Evolutionary conservation across 2,797 vertebrate genomes (phyloP), one percentile per base, ranked within the genome.

Genomic region (Falco rusticolus): DNA sequence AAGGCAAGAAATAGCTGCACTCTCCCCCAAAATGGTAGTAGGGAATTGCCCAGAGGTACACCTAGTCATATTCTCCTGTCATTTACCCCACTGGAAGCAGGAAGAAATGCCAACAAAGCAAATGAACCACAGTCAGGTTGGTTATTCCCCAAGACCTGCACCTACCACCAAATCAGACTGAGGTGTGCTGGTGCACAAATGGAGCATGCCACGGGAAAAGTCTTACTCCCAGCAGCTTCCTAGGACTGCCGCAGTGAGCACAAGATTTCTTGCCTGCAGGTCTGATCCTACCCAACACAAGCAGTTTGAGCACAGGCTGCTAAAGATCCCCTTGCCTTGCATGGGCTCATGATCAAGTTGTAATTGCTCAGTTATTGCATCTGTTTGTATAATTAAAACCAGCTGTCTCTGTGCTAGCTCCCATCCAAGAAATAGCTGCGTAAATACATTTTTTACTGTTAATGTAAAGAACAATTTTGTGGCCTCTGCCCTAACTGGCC

Each of bases 401-500:
- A 94, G 89, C 93, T 95, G 92, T 71, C 61, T 33, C 78, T 86
- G 53, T 68, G 22, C 3, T 11, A 90, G 82, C 31, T 85, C 59
- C 50, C 69, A 92, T 81, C 92, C 78, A 85, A 89, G 78, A 96
- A 92, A 95, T 41, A 92, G 72, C 93, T 91, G 82, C 2, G 26
- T 72, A 97, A 93, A 96, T 93, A 75, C 84, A 91, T 85, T 92
- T 96, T 96, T 92, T 91, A 84, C 63, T 84, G 87, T 81, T 96
- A 94, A 95, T 94, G 84, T 96, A 97, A 97, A 96, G 93, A 91
- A 24, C 9, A n/a, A 25, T 81, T 92, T 90, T 81, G 88, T 90
- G 87, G 84, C 95, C 92, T 92, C 74, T 97, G 89, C 94, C 79
- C 41, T 79, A 90, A 97, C 60, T 95, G 96, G 91, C 83, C 92